phyloP scores from a whole-genome alignment of 1,140 invertebrate species.

The Psilanteris sp. region DNA sequence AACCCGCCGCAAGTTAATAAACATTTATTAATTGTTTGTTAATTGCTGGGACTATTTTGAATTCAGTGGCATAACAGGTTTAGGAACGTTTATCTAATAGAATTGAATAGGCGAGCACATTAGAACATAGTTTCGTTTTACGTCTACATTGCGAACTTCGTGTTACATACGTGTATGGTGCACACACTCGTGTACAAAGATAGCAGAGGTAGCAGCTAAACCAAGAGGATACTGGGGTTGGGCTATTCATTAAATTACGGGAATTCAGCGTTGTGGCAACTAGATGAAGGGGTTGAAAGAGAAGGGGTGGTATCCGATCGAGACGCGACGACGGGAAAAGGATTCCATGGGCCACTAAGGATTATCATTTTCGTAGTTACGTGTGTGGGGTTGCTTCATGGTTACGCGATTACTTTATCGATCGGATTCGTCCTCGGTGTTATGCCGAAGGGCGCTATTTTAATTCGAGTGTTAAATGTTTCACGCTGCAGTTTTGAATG shows the following conservation, averaged over 20 bases:
- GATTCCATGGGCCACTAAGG: slow-evolving; percentile 64
- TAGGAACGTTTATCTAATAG: slow-evolving; percentile 50
- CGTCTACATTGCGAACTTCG: slow-evolving; percentile 27
- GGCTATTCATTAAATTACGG: slow-evolving; percentile 78
- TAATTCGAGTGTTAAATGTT: background rate
- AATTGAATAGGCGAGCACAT: slow-evolving; percentile 49
- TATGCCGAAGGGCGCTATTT: slow-evolving; percentile 4
- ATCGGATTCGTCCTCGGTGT: slow-evolving; percentile 11
- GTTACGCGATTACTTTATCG: slow-evolving; percentile 22
- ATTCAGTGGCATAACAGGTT: slow-evolving; percentile 11
- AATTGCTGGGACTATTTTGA: slow-evolving; percentile 23
- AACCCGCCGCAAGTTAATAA: too few relatives aligned
- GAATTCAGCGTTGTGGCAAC: slow-evolving; percentile 71
- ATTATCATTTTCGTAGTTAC: slow-evolving; percentile 63
- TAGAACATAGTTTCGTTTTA: slow-evolving; percentile 54
- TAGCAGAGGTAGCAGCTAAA: slow-evolving; percentile 66
- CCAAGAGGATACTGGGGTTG: slow-evolving; percentile 72
- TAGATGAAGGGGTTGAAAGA: slow-evolving; percentile 59
- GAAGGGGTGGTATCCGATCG: slow-evolving; percentile 65
- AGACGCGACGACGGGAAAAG: slow-evolving; percentile 65
- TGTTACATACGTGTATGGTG: slow-evolving; percentile 51
- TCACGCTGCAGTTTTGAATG: background rate
- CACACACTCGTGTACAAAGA: slow-evolving; percentile 43
- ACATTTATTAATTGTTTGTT: slow-evolving; percentile 38
- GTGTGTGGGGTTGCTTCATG: slow-evolving; percentile 11